Base-by-base conservation (phyloP, 2,113 vertebrate species). In the Nicator chloris region DNA sequence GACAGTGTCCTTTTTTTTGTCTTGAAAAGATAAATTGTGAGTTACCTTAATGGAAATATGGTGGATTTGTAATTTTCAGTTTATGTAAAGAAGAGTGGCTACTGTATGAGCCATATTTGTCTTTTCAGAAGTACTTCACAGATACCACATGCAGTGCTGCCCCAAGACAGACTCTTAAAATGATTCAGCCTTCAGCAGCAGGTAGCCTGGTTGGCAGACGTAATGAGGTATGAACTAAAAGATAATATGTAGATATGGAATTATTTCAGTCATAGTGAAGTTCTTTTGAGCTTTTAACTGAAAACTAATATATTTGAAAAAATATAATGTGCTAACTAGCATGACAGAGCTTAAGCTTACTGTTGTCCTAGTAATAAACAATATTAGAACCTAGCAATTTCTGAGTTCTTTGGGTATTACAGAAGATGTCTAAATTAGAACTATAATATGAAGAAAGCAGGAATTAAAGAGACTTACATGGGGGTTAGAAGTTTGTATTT, bases 171-270 rank as follows among this genome's bases (percentile, higher is more conserved):
- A 98, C 98, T 11, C 98, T 99, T 63, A 98, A 99, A 96, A 98
- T 98, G 90, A 99, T 99, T 86, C 99, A 99, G 82, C 98, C 97
- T 23, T 98, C 98, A 72, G 97, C 98, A 69, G 86, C 98, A 63
- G 98, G 98, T 23, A 97, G 96, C 64, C 96, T 99, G 86, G 97
- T 98, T 92, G 98, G 98, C 79, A 98, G 98, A 91, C 42, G 76
- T 20, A 95, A 97, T 91, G 98, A 98, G 98, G 99, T 99, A 98
- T 40, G 93, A 86, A 10, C 30, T 54, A 6, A 28, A 42, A 51
- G 35, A 57, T 39, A 54, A 54, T 27, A 4, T 81, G 24, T 50
- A n/a, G 44, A 7, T 63, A 13, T 2, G 8, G 40, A 30, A 21
- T 65, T 59, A 24, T 53, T 85, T 81, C 13, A 17, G 4, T 61